Base-by-base conservation (phyloP, 2,113 vertebrate species). In the Grammomys dolichurus region DNA sequence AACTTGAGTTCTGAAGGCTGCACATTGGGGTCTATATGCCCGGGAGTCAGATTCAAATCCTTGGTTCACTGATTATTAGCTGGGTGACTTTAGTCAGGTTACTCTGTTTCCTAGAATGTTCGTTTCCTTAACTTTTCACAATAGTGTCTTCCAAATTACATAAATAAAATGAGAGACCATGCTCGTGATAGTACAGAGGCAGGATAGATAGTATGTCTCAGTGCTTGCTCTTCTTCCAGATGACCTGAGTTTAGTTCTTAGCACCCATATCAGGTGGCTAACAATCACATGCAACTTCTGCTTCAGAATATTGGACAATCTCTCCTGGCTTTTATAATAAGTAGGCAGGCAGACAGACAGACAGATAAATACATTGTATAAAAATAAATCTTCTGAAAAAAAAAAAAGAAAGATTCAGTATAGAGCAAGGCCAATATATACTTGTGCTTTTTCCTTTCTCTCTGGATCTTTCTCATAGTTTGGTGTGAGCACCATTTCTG, bases 401-500 rank as follows among this genome's bases (percentile, higher is more conserved):
- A 28, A 28, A 43, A 82, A 43, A 75, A 40, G 33, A 46, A 16
- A 85, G 60, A 31, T 31, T 7, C 14, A 40, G 70, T 2, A 63
- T 0, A 84, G 48, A 48, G 26, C 56, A 51, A 65, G 72, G 13
- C 48, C 63, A 60, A 56, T 19, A 43, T 26, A 26, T 28, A 63
- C 19, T 26, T 24, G 1, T 54, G 73, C 48, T n/a, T 84, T 77
- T 90, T 77, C 60, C 70, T 14, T 4, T 81, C 7, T 87, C 19
- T 73, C 69, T 58, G 4, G 13, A 0, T 31, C 46, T 87, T 56
- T 28, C 26, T 7, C 51, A 28, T 43, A 65, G 28, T 88, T 84
- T 76, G 90, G 78, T 90, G 76, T 54, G 51, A 88, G n/a, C 43
- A 65, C 72, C n/a, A 40, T 75, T 90, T 80, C 90, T 67, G 76